These are phyloP conservation scores for Rhagonycha lutea DNA, from an alignment of 2,888 invertebrate species.

Conservation along the genomic window DNA sequence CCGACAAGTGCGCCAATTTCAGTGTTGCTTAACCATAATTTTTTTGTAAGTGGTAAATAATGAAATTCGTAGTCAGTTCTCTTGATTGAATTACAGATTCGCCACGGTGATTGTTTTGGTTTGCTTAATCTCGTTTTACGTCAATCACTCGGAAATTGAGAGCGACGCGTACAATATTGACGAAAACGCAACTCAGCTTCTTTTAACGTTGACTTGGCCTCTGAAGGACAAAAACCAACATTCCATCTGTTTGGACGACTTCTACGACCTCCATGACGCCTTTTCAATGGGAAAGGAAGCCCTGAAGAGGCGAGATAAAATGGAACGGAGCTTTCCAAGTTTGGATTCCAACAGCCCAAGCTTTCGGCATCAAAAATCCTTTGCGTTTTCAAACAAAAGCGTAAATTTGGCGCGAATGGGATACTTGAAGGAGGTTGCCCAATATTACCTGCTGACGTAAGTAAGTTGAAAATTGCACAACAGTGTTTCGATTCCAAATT, in stretches of 20 bases:
- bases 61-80: not conserved
- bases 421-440: slow-evolving; percentile 71
- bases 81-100: slow-evolving; percentile 34
- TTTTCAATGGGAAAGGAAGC: slow-evolving; percentile 62
- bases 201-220: slow-evolving; percentile 20
- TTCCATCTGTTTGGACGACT: slow-evolving; percentile 13
- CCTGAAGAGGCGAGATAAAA: slow-evolving; percentile 59
- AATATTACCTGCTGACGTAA: slow-evolving; percentile 52
- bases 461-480: not conserved
- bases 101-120: slow-evolving; percentile 37
- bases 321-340: slow-evolving; percentile 60
- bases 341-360: slow-evolving; percentile 64
- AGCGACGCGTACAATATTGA: not conserved
- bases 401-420: slow-evolving; percentile 68
- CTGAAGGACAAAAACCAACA: slow-evolving; percentile 34
- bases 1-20: slow-evolving; percentile 62
- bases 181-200: slow-evolving; percentile 9
- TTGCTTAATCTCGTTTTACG: slow-evolving; percentile 25
- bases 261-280: slow-evolving; percentile 57
- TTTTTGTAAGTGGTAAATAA: slow-evolving; percentile 65
- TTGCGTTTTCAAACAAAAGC: slow-evolving; percentile 65
- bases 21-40: slow-evolving; percentile 71
- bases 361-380: slow-evolving; percentile 71
- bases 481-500: slow-evolving; percentile 32
- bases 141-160: slow-evolving; percentile 4